Evolutionary conservation across 2,888 invertebrate genomes (phyloP), one percentile per base, ranked within the genome.

Genomic region (Bombyx huttoni): DNA sequence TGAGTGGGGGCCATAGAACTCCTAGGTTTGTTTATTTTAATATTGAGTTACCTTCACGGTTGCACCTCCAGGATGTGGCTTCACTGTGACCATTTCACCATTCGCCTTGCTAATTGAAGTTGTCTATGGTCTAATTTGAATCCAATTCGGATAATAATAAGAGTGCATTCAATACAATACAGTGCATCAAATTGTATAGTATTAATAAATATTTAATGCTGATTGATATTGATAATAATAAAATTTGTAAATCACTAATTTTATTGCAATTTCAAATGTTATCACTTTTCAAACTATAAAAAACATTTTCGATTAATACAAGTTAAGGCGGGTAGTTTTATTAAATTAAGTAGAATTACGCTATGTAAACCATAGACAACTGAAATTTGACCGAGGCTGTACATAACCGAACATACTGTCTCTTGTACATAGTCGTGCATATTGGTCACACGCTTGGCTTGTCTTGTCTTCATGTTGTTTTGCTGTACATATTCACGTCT

Each of bases 1-100:
- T 90, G 82, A 90, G 90, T 89, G 90, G 90, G 85, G 89, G 91
- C 85, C 90, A 91, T 91, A 91, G 90, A 85, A 89, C 91, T 76
- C 91, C 91, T 91, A 91, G 91, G 91, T 91, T 91, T 91, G 91
- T 91, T 82, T 75, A 67, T 75, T 52, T 85, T 82, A 67, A 73
- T 84, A 84, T 81, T 85, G 83, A 81, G 84, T 84, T 83, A 75
- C 72, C 49, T 52, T 52, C 69, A 75, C 72, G 74, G 76, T 78
- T 70, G 85, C 87, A 85, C 86, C 75, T 64, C 67, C 65, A 58
- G 58, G 60, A 62, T 59, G 53, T 60, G 58, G 62, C 60, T 60
- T 62, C 63, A 65, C 64, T 62, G 60, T 65, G 64, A 57, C 40
- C 40, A 40, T 40, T 24, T 40, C 40, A 40, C 40, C 40, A 40